Evolutionary conservation across 2,797 vertebrate genomes (phyloP).

Genomic region (Ceryle rudis): DNA sequence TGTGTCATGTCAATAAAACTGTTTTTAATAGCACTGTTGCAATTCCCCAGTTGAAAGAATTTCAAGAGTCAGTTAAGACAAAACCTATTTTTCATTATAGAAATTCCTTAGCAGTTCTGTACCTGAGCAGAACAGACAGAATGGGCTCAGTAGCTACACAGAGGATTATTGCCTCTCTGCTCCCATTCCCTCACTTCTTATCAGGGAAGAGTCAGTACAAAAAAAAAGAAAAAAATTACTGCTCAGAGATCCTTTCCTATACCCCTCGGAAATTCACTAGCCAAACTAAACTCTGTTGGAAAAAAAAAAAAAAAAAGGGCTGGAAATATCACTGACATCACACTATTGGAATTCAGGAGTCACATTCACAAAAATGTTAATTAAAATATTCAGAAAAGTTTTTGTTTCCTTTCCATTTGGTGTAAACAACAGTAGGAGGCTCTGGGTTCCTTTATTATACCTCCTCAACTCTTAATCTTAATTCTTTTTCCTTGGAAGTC

Average conservation of each 20-base stretch:
- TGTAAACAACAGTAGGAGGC: not conserved
- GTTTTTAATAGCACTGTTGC: not conserved
- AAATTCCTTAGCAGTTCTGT: not conserved
- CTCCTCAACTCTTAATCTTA: not conserved
- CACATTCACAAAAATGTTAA: not conserved
- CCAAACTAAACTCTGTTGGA: not conserved
- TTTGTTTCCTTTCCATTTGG: not conserved
- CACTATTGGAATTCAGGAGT: not conserved
- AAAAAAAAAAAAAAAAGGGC: not conserved
- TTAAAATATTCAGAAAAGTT: not conserved
- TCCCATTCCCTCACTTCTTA: not conserved
- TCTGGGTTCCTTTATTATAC: not conserved
- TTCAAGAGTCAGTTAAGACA: slow-evolving; percentile 32
- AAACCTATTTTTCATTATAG: slow-evolving; percentile 44
- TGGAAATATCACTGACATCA: not conserved
- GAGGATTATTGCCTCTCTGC: not conserved
- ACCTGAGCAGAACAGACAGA: not conserved
- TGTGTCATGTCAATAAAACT: slow-evolving; percentile 38
- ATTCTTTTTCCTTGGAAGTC: not conserved
- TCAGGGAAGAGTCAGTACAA: not conserved
- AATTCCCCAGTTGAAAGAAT: slow-evolving; percentile 28
- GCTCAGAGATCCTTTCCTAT: not conserved
- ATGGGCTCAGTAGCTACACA: not conserved
- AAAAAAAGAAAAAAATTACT: not conserved
- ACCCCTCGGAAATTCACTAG: not conserved